Percentiles rank a stretch among this genome's conserved stretches.
These are phyloP conservation scores for Peromyscus aztecus DNA, from an alignment of 2,797 vertebrate species.

Conservation along the genomic window DNA sequence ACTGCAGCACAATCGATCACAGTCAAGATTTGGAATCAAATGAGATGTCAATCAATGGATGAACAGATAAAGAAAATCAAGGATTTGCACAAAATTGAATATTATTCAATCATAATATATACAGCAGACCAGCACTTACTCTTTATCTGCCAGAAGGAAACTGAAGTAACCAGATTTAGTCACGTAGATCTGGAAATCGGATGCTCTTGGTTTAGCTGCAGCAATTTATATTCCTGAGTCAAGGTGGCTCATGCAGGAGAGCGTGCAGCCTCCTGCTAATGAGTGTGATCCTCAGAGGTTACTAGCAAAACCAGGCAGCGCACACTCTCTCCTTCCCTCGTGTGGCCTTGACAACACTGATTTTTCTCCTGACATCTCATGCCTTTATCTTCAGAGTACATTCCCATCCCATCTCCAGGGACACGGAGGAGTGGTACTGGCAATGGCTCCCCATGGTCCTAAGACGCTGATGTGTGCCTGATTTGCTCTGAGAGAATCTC, in stretches of 20 bases:
- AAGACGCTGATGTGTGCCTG: too few relatives aligned
- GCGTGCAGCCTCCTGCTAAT: neutral
- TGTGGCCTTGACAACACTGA: neutral
- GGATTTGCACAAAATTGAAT: neutral
- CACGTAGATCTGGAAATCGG: neutral
- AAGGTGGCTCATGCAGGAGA: neutral
- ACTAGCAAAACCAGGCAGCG: neutral
- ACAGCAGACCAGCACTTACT: neutral
- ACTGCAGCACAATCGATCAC: neutral
- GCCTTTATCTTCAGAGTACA: constrained; percentile 35
- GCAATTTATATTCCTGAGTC: neutral
- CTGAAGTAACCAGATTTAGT: neutral
- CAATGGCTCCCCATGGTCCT: neutral
- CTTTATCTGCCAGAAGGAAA: constrained; percentile 27
- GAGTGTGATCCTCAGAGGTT: neutral
- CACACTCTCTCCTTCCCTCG: neutral
- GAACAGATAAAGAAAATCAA: too few relatives aligned
- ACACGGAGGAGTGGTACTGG: fast-evolving
- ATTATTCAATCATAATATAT: neutral
- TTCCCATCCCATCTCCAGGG: neutral
- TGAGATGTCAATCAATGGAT: neutral
- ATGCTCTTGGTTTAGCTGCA: neutral
- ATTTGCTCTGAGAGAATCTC: neutral
- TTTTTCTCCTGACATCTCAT: neutral
- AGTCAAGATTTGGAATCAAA: neutral